Conservation (phyloP, 1,140 invertebrate species). For the Anastrepha ludens region DNA sequence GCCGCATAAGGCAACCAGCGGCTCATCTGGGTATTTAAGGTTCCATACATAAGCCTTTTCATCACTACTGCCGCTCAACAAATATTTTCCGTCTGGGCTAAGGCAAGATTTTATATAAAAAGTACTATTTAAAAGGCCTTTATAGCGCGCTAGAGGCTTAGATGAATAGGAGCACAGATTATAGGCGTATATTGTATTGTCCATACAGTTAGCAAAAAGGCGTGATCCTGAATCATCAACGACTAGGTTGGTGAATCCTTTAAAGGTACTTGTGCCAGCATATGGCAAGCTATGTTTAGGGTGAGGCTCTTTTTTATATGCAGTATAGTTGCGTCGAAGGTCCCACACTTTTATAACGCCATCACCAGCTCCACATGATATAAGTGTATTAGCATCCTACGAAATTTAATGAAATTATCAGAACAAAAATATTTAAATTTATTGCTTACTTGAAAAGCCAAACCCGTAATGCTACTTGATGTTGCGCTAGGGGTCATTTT, state of each 20-base stretch:
- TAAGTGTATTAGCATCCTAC: conserved; percentile 83
- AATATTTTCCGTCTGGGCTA: conserved; percentile 85
- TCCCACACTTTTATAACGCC: conserved; percentile 93
- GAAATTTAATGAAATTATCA: conserved; percentile 34
- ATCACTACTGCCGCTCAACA: conserved; percentile 90
- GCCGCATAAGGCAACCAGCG: conserved; percentile 81
- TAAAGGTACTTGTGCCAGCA: conserved; percentile 79
- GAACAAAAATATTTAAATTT: background rate
- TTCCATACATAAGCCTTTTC: conserved; percentile 90
- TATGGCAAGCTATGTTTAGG: conserved; percentile 84
- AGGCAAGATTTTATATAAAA: conserved; percentile 90
- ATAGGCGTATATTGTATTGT: conserved; percentile 89
- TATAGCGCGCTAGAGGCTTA: conserved; percentile 79
- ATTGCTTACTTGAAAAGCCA: conserved; percentile 78
- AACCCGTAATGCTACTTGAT: conserved; percentile 83
- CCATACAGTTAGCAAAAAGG: conserved; percentile 91
- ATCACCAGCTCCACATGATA: conserved; percentile 89
- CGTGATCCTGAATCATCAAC: conserved; percentile 81
- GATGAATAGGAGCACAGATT: conserved; percentile 83
- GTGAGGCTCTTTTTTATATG: conserved; percentile 81
- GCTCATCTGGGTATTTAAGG: conserved; percentile 78
- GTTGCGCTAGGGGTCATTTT: conserved; percentile 66
- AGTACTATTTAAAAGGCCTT: conserved; percentile 84
- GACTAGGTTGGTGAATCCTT: conserved; percentile 87
- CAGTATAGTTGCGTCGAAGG: conserved; percentile 85